These are phyloP conservation scores for Phrynocephalus forsythii DNA, from an alignment of 2,797 vertebrate species.

Conservation along the genomic window DNA sequence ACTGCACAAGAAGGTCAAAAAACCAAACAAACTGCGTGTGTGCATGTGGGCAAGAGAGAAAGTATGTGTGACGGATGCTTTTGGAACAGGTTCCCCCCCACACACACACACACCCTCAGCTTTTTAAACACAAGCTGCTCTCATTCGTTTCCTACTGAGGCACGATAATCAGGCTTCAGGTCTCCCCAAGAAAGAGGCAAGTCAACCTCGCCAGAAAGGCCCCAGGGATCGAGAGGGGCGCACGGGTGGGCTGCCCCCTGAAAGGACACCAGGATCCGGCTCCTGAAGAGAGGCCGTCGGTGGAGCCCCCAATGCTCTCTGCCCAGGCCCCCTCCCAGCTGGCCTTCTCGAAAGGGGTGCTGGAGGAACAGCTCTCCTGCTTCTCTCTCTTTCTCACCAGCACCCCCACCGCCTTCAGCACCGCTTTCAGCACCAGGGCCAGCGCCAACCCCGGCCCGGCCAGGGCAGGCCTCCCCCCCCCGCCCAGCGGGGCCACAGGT, in stretches of 20 bases:
- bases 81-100: not conserved
- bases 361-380: not conserved
- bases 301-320: no score
- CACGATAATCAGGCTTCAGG: not conserved
- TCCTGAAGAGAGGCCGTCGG: no score
- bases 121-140: not conserved
- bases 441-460: not conserved
- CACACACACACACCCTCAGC: not conserved
- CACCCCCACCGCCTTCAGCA: not conserved
- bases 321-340: not conserved
- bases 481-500: no score
- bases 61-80: no score
- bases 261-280: no score
- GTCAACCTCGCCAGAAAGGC: not conserved
- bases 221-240: no score
- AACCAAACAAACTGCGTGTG: not conserved
- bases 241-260: no score
- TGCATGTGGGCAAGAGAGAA: no score
- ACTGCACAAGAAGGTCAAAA: no score
- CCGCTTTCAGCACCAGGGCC: not conserved
- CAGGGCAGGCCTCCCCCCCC: no score
- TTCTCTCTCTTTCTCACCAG: no score
- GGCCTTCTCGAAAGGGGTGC: no score
- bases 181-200: not conserved
- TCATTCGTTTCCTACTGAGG: slow-evolving; percentile 10